Evolutionary conservation across 1,140 invertebrate species (phyloP).

Genomic region (Limonius californicus): DNA sequence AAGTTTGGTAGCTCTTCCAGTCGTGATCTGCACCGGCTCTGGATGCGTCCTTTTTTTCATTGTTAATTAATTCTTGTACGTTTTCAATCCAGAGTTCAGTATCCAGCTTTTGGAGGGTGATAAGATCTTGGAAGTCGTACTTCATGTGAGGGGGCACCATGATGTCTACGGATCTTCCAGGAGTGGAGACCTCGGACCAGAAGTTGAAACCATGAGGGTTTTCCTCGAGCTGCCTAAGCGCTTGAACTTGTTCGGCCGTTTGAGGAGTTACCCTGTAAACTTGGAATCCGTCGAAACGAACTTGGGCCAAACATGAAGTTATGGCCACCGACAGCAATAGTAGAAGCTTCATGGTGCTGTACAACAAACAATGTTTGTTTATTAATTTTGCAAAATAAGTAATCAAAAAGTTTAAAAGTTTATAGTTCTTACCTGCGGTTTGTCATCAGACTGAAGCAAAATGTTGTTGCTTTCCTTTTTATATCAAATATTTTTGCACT

Average conservation of each 20-base stretch:
- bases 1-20: conserved; percentile 16
- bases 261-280: background rate
- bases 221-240: background rate
- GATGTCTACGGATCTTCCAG: conserved; percentile 38
- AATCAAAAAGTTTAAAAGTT: too few species aligned
- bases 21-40: conserved; percentile 46
- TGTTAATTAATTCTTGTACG: conserved; percentile 42
- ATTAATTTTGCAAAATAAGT: too few species aligned
- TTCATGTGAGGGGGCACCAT: conserved; percentile 34
- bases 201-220: conserved; percentile 17
- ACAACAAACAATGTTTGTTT: too few species aligned
- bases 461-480: too few species aligned
- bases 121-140: conserved; percentile 42
- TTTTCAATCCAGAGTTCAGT: conserved; percentile 35
- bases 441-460: too few species aligned
- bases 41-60: conserved; percentile 25
- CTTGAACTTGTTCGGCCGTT: background rate
- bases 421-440: too few species aligned
- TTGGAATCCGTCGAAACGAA: background rate
- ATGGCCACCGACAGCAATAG: too few species aligned
- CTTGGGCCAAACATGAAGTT: too few species aligned
- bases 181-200: conserved; percentile 25
- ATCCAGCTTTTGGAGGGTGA: conserved; percentile 38
- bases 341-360: too few species aligned
- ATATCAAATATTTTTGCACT: too few species aligned